Evolutionary conservation across 2,797 vertebrate species (phyloP), one percentile per base, ranked within the genome.

Genomic region (Geotrypetes seraphini): DNA sequence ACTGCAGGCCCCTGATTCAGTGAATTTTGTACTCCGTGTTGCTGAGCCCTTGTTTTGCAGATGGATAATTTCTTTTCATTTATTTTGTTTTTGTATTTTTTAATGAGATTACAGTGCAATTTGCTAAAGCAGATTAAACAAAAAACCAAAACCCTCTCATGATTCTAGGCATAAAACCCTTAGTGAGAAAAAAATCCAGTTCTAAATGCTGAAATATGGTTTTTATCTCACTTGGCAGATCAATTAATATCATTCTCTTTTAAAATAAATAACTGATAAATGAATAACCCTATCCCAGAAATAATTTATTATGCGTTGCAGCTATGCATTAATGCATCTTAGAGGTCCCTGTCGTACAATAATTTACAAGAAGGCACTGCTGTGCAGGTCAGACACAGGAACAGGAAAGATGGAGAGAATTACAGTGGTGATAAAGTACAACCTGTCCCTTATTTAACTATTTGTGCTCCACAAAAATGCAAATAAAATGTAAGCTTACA

Each of bases 201-300:
- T 28, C 26, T 31, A 5, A 8, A 11, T 16, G n/a, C 28, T 35
- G 22, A 39, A 42, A 39, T 37, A 33, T 24, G 12, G 30, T 36
- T 31, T 35, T 48, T 43, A 13, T 28, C 43, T 38, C 34, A 18
- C 10, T 39, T 37, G 28, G 35, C 19, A 36, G 26, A 15, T 28
- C 26, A 17, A 28, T 28, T 28, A 28, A 16, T 28, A 16, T 17
- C 28, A 26, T 26, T 17, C 16, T 15, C n/a, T n/a, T n/a, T n/a
- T 28, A 16, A 28, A 28, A 17, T 17, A 28, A 16, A 26, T 7
- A 15, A 16, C 26, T 28, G 26, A 28, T 28, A 28, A 27, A 28
- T 28, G 26, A 28, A 14, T 28, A 28, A 28, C 28, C 15, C 26
- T 28, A 26, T 28, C 26, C 17, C 26, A 9, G 26, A 26, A 28